Percentiles rank a stretch among this genome's conserved stretches.
These are phyloP conservation scores for Phasia obesa DNA, from an alignment of 2,888 invertebrate genomes.

Conservation along the genomic window DNA sequence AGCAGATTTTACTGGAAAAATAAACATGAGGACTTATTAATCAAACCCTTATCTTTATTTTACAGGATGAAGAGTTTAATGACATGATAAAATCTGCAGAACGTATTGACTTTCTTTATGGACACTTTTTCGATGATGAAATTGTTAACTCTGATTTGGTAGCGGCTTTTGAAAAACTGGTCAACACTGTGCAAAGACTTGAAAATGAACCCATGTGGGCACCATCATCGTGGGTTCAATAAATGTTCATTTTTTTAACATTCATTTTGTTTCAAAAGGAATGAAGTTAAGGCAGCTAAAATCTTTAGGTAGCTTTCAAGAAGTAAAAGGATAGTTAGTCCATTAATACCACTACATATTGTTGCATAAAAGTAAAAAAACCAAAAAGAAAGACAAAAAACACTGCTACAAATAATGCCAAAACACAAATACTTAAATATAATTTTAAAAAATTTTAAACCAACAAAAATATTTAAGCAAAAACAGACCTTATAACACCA, in stretches of 20 bases:
- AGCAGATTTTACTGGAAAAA: no score
- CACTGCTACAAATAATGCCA: slow-evolving; percentile 73
- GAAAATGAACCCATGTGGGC: slow-evolving; percentile 98
- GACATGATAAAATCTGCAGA: slow-evolving; percentile 93
- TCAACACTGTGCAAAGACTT: slow-evolving; percentile 90
- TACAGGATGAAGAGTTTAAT: slow-evolving; percentile 94
- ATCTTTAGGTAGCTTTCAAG: slow-evolving; percentile 18
- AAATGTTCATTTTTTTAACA: slow-evolving; percentile 74
- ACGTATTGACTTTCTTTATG: slow-evolving; percentile 95
- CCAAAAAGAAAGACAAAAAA: slow-evolving; percentile 71
- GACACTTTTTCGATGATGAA: slow-evolving; percentile 96
- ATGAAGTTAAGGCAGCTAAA: slow-evolving; percentile 42
- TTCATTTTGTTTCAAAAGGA: slow-evolving; percentile 1
- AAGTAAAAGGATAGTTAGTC: neutral
- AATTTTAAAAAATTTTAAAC: no score
- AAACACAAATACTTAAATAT: slow-evolving; percentile 42
- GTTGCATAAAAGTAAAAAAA: slow-evolving; percentile 21
- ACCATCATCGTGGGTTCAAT: slow-evolving; percentile 96
- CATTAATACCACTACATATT: neutral
- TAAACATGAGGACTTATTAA: no score
- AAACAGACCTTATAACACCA: slow-evolving; percentile 52
- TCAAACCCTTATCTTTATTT: slow-evolving; percentile 20
- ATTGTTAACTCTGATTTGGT: slow-evolving; percentile 96
- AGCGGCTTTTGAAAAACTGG: slow-evolving; percentile 92
- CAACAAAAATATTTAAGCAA: slow-evolving; percentile 17